Evolutionary conservation across 2,888 invertebrate genomes (phyloP), one percentile per base, ranked within the genome.

Genomic region (Sesamia inferens): DNA sequence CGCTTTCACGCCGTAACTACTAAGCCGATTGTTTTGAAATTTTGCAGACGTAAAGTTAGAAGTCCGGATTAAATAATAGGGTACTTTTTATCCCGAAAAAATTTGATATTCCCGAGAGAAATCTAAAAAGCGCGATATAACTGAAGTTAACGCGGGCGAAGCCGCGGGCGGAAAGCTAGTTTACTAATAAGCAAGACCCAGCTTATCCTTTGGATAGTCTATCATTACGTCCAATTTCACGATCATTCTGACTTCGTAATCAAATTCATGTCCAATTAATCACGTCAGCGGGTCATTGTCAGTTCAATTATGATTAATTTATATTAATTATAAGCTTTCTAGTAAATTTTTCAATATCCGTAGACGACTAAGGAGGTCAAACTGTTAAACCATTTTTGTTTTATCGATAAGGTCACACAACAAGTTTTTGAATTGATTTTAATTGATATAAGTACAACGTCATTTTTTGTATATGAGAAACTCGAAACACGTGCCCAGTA

Each of bases 291-390:
- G 84, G 84, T 85, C 84, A 85, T 81, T 85, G 85, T 78, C 86
- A 78, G 51, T 78, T 63, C 63, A 76, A 82, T 85, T 83, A 81
- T 39, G 69, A 70, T 65, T 74, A 66, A 80, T 78, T 83, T 75
- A 65, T 75, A 54, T 83, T 79, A 70, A 83, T 83, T 81, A 79
- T 73, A 58, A 69, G 85, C 84, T 85, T 83, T 85, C 84, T 76
- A 85, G 48, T 68, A 55, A 75, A 63, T 14, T 63, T 73, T 72
- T 75, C 22, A 75, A 70, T 68, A 55, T 57, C 31, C 31, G 16
- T 75, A 68, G 31, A 81, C 71, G 62, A 57, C 54, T 63, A 68
- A 68, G n/a, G 74, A 82, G 79, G 83, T 74, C 80, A 55, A 13
- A 13, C 13, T 22, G 13, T 31, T 57, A 31, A 54, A 65, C 44